A percentile compares a stretch with the other conserved stretches of the same genome.
phyloP scores from a whole-genome alignment of 2,888 invertebrate genomes.

The Zaprionus bogoriensis region DNA sequence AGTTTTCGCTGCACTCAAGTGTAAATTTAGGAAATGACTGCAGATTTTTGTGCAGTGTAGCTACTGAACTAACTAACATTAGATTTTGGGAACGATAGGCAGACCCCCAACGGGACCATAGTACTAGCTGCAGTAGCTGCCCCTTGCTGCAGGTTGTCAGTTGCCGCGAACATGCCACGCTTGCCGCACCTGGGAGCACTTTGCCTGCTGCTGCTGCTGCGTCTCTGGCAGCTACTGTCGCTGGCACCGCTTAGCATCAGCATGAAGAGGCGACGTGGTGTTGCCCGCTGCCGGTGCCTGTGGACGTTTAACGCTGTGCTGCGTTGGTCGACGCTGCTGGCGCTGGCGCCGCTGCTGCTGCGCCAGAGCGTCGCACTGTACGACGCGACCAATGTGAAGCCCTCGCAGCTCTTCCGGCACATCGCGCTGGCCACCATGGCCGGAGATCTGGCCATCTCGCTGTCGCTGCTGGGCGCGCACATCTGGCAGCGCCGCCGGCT shows the following conservation, averaged over 20 bases:
- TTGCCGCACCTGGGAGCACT: constrained; percentile 58
- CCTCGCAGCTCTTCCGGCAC: constrained; percentile 47
- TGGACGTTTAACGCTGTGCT: constrained; percentile 34
- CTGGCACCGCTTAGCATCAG: constrained; percentile 60
- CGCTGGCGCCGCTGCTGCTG: constrained; percentile 53
- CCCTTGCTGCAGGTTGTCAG: constrained; percentile 11
- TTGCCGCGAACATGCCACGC: constrained; percentile 55
- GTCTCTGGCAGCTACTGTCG: constrained; percentile 60
- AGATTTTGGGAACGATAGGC: background rate
- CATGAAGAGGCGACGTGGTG: background rate
- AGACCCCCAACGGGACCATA: background rate
- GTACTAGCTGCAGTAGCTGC: background rate
- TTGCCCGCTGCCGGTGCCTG: constrained; percentile 25
- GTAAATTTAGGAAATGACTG: background rate
- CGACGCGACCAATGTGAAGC: constrained; percentile 61
- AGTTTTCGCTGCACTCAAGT: no score
- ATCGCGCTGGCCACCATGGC: constrained; percentile 60
- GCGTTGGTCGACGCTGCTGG: constrained; percentile 39
- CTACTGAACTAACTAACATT: background rate
- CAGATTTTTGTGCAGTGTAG: background rate
- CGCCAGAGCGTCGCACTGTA: constrained; percentile 54
- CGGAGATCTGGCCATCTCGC: constrained; percentile 56
- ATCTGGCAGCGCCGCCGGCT: constrained; percentile 48
- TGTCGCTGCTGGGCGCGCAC: constrained; percentile 45
- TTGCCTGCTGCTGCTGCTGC: constrained; percentile 52